Evolutionary conservation across 1,140 invertebrate genomes (phyloP).

Genomic region (Thaumatotibia leucotreta): DNA sequence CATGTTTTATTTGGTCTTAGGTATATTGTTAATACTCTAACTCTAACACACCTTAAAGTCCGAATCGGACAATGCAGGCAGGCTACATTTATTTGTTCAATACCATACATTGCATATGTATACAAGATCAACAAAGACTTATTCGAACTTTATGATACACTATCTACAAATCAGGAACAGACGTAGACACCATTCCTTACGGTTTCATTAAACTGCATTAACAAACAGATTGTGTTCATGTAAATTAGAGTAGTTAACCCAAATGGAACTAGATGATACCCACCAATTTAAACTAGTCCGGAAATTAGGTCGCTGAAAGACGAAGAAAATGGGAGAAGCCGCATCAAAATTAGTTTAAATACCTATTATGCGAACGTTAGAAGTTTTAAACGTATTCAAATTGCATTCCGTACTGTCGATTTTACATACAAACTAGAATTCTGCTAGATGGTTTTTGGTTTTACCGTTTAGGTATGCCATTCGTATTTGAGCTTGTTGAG

Average conservation of each 20-base stretch:
- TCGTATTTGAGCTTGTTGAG: neutral
- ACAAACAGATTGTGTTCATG: neutral
- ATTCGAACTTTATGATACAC: too few species aligned
- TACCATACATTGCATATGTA: too few species aligned
- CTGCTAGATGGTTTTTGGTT: neutral
- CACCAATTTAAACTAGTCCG: constrained; percentile 9
- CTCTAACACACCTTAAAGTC: too few species aligned
- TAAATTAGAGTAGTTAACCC: neutral
- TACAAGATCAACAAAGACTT: too few species aligned
- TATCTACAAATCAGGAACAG: too few species aligned
- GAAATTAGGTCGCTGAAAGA: neutral
- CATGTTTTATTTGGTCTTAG: too few species aligned
- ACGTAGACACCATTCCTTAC: neutral
- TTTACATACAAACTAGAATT: constrained; percentile 2
- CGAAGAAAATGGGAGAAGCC: constrained; percentile 9
- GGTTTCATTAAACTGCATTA: neutral
- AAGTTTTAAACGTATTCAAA: constrained; percentile 14
- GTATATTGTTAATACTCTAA: too few species aligned
- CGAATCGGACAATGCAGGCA: too few species aligned
- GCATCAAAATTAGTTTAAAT: constrained; percentile 11
- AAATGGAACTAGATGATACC: neutral
- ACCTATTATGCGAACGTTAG: constrained; percentile 10
- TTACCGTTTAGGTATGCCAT: neutral
- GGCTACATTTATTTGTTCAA: too few species aligned
- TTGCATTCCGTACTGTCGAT: constrained; percentile 1